Base-by-base conservation (phyloP, 1,140 invertebrate genomes). In the Zaprionus gabonicus region DNA sequence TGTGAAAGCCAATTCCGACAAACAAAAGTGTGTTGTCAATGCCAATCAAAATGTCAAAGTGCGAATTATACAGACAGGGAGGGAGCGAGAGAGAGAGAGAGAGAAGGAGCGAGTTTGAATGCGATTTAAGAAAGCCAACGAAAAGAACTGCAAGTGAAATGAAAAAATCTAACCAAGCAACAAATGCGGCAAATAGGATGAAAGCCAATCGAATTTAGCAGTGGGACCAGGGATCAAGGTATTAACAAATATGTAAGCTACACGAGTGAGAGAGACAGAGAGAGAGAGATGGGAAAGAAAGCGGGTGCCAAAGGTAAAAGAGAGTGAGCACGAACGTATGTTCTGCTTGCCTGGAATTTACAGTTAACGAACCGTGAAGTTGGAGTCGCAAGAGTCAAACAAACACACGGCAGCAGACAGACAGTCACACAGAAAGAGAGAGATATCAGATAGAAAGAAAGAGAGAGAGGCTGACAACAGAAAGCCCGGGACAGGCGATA, bases 141-240 rank as follows among this genome's bases (percentile, higher is more conserved):
- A 56, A 51, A 66, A 59, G 34, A 72, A 67, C 49, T 67, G 70
- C 27, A 69, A 71, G 69, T 51, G 58, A 81, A 80, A 91, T 76
- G 78, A 80, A 82, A 88, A 90, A 80, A 82, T 76, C 81, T 85
- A 90, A 80, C 85, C 86, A 90, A 90, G 85, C 85, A 90, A 81
- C 85, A 90, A 90, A 90, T 85, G 77, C 85, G 82, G 76, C 79
- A 90, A 90, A 90, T 90, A 90, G 86, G 85, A 90, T 90, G 79
- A 91, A 90, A 91, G 82, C 79, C 85, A 90, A 91, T 90, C 79
- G 78, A 84, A 85, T 82, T 76, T 75, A 68, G 74, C 71, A 83
- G 71, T 80, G 53, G 62, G 58, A 67, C 58, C 74, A 58, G 68
- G 78, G 65, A 75, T 78, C 75, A 55, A 81, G 78, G 85, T 88